Conservation (phyloP, 2,888 invertebrate genomes). For the Heliconius ethilla region DNA sequence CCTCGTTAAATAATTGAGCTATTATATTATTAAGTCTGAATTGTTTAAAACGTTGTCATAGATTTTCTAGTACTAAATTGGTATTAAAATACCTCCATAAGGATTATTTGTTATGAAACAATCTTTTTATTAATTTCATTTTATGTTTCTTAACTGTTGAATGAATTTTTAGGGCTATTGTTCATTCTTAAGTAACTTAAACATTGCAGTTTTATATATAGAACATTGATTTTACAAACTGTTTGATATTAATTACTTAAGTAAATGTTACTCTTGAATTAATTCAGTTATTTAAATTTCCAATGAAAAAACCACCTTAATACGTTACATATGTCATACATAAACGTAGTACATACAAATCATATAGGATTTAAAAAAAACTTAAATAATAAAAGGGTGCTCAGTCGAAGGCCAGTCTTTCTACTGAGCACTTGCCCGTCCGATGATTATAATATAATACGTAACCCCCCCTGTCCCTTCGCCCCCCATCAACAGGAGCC, state of each 20-base stretch:
- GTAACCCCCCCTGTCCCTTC: slow-evolving; percentile 60
- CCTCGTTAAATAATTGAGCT: slow-evolving; percentile 28
- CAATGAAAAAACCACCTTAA: slow-evolving; percentile 49
- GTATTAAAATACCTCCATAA: neutral
- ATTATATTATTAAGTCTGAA: slow-evolving; percentile 26
- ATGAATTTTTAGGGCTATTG: neutral
- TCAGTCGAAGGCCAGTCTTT: slow-evolving; percentile 31
- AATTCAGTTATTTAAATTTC: too few relatives aligned
- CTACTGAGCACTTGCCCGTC: slow-evolving; percentile 43
- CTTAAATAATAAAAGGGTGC: slow-evolving; percentile 24
- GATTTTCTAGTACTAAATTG: slow-evolving; percentile 6
- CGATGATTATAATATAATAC: slow-evolving; percentile 52
- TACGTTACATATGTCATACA: slow-evolving; percentile 61
- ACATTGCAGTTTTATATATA: neutral
- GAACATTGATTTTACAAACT: too few relatives aligned
- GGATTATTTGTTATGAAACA: neutral
- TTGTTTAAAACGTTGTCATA: slow-evolving; percentile 9
- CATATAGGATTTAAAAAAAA: slow-evolving; percentile 17
- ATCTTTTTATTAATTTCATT: too few relatives aligned
- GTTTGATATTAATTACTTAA: too few relatives aligned
- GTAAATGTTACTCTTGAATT: too few relatives aligned
- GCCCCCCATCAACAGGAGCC: slow-evolving; percentile 64
- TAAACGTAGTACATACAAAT: slow-evolving; percentile 17
- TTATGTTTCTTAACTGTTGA: too few relatives aligned
- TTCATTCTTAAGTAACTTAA: neutral